Conservation (phyloP, 2,888 invertebrate species). For the Plusia festucae region DNA sequence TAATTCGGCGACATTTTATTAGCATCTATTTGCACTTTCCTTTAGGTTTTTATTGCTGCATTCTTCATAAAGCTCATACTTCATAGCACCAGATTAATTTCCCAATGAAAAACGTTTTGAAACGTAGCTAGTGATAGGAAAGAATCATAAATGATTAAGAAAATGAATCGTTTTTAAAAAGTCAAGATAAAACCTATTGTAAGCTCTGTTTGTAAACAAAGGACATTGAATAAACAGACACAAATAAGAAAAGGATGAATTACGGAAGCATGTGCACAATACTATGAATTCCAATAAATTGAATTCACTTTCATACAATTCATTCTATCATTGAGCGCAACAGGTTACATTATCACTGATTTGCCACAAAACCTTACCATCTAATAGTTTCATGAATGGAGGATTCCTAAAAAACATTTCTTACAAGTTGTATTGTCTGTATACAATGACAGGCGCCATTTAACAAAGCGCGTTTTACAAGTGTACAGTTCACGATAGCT, state of each 20-base stretch:
- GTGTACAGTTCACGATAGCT: constrained; percentile 88
- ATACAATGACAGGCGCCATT: constrained; percentile 85
- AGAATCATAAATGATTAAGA: not conserved
- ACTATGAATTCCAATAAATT: constrained; percentile 61
- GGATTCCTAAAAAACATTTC: constrained; percentile 88
- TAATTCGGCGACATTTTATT: too few species aligned
- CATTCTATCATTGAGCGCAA: constrained; percentile 65
- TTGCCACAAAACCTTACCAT: constrained; percentile 82
- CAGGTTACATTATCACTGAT: constrained; percentile 83
- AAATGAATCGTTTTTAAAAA: not conserved
- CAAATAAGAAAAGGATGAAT: constrained; percentile 29
- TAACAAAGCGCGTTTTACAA: constrained; percentile 87
- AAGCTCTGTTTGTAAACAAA: not conserved
- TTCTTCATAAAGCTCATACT: too few species aligned
- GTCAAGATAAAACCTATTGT: not conserved
- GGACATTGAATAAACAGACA: not conserved
- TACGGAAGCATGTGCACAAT: constrained; percentile 34
- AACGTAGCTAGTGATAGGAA: too few species aligned
- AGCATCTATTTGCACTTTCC: too few species aligned
- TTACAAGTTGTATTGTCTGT: constrained; percentile 88
- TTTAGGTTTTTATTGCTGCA: too few species aligned
- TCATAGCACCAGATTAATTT: too few species aligned
- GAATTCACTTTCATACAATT: constrained; percentile 72
- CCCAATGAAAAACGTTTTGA: too few species aligned
- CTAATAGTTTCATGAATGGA: constrained; percentile 86